Evolutionary conservation across 2,888 invertebrate species (phyloP).

Genomic region (Desoria tigrina): DNA sequence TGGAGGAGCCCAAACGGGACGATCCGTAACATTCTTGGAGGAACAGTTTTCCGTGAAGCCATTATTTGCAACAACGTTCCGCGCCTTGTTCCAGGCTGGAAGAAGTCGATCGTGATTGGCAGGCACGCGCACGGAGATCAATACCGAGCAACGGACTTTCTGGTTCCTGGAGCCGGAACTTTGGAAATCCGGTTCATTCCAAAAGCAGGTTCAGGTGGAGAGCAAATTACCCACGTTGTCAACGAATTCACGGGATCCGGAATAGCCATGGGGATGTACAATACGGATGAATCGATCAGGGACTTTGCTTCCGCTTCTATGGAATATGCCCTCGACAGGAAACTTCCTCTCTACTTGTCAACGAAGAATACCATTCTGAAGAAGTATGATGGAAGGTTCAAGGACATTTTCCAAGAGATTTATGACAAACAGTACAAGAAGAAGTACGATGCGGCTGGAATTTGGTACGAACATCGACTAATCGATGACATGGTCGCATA

Average conservation of each 20-base stretch:
- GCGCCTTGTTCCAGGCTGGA: conserved; percentile 90
- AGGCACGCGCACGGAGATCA: conserved; percentile 98
- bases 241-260: conserved; percentile 85
- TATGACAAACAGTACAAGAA: conserved; percentile 84
- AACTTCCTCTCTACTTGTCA: conserved; percentile 87
- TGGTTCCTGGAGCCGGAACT: conserved; percentile 87
- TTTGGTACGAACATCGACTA: conserved; percentile 77
- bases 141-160: conserved; percentile 94
- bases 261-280: conserved; percentile 90
- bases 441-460: conserved; percentile 77
- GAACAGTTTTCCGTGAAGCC: conserved; percentile 63
- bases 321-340: conserved; percentile 80
- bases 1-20: conserved; percentile 65
- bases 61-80: conserved; percentile 73
- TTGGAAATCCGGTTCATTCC: conserved; percentile 82
- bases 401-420: conserved; percentile 94
- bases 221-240: conserved; percentile 72
- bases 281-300: conserved; percentile 86
- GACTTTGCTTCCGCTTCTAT: conserved; percentile 96
- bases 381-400: conserved; percentile 93
- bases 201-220: conserved; percentile 56
- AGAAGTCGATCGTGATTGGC: conserved; percentile 95
- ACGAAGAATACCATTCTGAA: conserved; percentile 97
- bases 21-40: conserved; percentile 62
- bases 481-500: conserved; percentile 99